Base-by-base conservation (phyloP, 2,113 vertebrate genomes). In the Dinomys branickii region DNA sequence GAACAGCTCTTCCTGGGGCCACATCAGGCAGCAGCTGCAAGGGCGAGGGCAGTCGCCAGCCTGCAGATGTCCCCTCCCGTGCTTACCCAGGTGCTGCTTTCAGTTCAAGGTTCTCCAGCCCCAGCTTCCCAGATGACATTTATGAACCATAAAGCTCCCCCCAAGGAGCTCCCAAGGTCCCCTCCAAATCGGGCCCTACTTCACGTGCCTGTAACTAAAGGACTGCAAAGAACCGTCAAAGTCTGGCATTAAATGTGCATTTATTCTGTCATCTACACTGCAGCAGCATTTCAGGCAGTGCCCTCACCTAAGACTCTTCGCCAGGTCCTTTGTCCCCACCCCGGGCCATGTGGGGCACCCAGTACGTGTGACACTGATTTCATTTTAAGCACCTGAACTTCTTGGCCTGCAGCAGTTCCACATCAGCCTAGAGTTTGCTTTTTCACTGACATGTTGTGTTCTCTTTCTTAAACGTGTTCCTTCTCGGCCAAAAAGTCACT, bases 61-160 rank as follows among this genome's bases (percentile, higher is more conserved):
- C 17, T 44, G 56, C 73, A 67, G 52, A 0, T 2, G 7, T 38
- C 38, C 5, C 7, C 4, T 0, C 3, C 35, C 50, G n/a, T 33
- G 56, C 87, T 41, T 63, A 56, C 88, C 78, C 52, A 65, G 8
- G 4, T 52, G 1, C 0, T 35, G 22, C 63, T 86, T 44, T 14
- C 30, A 5, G 3, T 3, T 6, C 33, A 1, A 0, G 10, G 0
- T 41, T 52, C 24, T 8, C 63, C 61, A n/a, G 63, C 12, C 30
- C 75, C 61, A 44, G 30, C 67, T 75, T 1, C 47, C 80, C 1
- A 24, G 54, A 38, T 1, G 75, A 33, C 33, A 33, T 20, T 56
- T 63, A 28, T 4, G 24, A 38, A 54, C 33, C 58, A 26, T 7
- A 81, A 77, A 50, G 20, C 41, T 75, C 56, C 41, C 28, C 47